phyloP scores from a whole-genome alignment of 2,113 vertebrate species.

The Macquaria ambigua region DNA sequence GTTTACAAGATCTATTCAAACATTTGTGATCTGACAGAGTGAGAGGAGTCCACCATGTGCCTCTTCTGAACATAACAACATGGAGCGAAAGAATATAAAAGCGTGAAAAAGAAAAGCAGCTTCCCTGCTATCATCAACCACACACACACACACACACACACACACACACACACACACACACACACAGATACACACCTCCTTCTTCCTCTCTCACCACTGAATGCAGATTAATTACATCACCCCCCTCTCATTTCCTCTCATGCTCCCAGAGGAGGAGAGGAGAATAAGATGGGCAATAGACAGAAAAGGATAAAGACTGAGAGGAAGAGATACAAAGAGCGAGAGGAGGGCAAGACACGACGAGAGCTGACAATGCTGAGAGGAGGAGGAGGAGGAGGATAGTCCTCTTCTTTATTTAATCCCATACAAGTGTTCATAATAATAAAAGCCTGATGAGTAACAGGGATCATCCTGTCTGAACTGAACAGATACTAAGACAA shows the following conservation, averaged over 20 bases:
- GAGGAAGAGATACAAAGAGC: background rate
- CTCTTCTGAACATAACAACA: background rate
- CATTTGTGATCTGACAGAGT: background rate
- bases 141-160: constrained; percentile 1
- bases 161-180: background rate
- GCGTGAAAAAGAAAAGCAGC: background rate
- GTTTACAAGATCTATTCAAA: background rate
- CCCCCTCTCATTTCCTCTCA: constrained; percentile 45
- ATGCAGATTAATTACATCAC: constrained; percentile 66
- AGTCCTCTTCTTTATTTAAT: constrained; percentile 44
- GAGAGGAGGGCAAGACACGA: background rate
- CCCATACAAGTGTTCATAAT: constrained; percentile 34
- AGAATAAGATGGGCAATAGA: constrained; percentile 32
- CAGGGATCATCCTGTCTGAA: constrained; percentile 56
- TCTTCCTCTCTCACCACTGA: constrained; percentile 29
- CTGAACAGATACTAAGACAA: background rate
- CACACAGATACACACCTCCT: constrained; percentile 15
- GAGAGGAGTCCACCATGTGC: background rate
- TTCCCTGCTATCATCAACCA: constrained; percentile 4
- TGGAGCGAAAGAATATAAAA: background rate
- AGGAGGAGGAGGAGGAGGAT: constrained; percentile 34
- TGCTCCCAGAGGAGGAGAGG: constrained; percentile 48
- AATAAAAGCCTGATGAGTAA: constrained; percentile 49
- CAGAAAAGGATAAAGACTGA: constrained; percentile 32
- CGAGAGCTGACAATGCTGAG: background rate